Conservation (phyloP, 1,140 invertebrate species). For the Drosophila parvula region DNA sequence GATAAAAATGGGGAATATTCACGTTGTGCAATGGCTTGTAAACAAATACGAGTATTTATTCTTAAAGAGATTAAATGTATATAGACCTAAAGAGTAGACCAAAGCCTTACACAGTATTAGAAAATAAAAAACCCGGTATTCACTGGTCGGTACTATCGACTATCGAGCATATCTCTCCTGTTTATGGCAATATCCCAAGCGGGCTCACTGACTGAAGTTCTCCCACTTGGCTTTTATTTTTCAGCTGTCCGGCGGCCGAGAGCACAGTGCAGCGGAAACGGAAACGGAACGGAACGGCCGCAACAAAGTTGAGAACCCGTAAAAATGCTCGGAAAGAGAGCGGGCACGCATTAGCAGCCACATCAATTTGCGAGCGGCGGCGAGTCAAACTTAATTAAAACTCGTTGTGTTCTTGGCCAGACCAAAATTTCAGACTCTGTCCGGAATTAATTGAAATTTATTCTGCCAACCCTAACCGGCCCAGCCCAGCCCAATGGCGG, state of each 20-base stretch:
- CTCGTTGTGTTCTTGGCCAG: conserved; percentile 34
- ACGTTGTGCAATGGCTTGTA: not conserved
- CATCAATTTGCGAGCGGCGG: conserved; percentile 56
- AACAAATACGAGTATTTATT: not conserved
- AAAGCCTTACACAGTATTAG: too few relatives aligned
- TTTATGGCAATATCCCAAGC: conserved; percentile 3
- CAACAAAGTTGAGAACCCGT: conserved; percentile 50
- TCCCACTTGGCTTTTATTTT: conserved; percentile 46
- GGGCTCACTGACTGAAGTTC: conserved; percentile 39
- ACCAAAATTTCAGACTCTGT: conserved; percentile 43
- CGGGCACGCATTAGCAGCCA: conserved; percentile 53
- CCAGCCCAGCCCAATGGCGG: too few relatives aligned
- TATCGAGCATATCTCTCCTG: not conserved
- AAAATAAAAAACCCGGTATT: not conserved
- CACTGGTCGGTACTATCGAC: conserved; percentile 11
- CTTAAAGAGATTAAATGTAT: not conserved
- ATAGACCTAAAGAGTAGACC: too few relatives aligned
- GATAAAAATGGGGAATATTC: conserved; percentile 6
- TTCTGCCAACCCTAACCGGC: not conserved
- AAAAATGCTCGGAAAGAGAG: conserved; percentile 23
- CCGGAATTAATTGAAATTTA: conserved; percentile 70
- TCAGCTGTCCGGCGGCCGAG: conserved; percentile 23
- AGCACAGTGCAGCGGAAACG: conserved; percentile 14
- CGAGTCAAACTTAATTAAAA: conserved; percentile 73
- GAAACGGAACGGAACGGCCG: conserved; percentile 12